Evolutionary conservation across 2,888 invertebrate species (phyloP), one percentile per base, ranked within the genome.

Genomic region (Neria commutata): DNA sequence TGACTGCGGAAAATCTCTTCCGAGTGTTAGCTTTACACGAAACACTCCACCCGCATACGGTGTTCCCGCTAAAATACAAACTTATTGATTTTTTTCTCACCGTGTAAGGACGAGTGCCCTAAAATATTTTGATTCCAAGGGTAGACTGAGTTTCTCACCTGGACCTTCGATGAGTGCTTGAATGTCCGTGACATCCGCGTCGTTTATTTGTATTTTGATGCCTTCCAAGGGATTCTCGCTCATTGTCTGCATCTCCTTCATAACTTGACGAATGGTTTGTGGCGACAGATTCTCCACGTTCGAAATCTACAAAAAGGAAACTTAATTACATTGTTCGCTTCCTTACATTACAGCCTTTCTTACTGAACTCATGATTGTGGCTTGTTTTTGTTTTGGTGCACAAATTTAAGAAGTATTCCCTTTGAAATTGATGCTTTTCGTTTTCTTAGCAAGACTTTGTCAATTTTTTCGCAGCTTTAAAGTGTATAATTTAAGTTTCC

Each of bases 221-320:
- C 96, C 97, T 84, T 97, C 94, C 56, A 94, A 93, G 66, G 96
- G 93, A 72, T 88, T 87, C 66, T 88, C 87, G 60, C 89, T 88
- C 75, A 98, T 85, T 69, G 91, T 91, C 73, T 90, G 90, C 85
- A 97, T 87, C 84, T 97, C 96, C 78, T 91, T 92, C 68, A 91
- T 88, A 67, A 97, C 91, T 74, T 91, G 89, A 65, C 94, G 85
- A 60, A 95, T 91, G 64, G 91, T 92, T 85, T 96, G 95, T 65
- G 97, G 96, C 63, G 95, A 94, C 73, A 96, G 86, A 84, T 97
- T 97, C 85, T 97, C 97, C 70, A 94, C 91, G 84, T 94, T 94
- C 70, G 93, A 93, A 86, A 92, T 91, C 88, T 89, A 77, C 66
- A 83, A 40, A 29, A 8, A 29, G 11, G 29, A 8, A 29, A 29